These are phyloP conservation scores for Lepidonotus clava DNA, from an alignment of 2,888 invertebrate species.

Conservation along the genomic window DNA sequence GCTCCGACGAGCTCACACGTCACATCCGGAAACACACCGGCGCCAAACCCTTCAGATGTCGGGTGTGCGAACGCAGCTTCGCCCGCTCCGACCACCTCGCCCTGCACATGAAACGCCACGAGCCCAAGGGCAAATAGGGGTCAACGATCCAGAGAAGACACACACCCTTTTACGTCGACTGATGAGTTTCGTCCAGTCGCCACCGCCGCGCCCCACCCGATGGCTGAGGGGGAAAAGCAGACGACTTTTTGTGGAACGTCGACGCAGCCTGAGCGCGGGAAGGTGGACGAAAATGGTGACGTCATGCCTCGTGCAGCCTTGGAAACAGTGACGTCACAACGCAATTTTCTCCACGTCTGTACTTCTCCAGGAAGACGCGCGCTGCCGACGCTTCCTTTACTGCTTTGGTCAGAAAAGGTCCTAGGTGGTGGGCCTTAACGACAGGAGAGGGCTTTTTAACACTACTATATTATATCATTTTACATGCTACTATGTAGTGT, in stretches of 20 bases:
- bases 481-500: no score
- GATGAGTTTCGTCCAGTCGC: background rate
- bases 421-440: no score
- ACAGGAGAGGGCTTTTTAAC: no score
- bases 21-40: constrained; percentile 84
- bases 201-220: background rate
- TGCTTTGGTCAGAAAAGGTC: no score
- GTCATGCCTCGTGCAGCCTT: background rate
- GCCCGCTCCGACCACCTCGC: constrained; percentile 84
- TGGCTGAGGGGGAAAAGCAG: background rate
- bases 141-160: background rate
- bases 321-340: no score
- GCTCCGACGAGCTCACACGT: constrained; percentile 84
- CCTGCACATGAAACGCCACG: constrained; percentile 84
- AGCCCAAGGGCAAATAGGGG: constrained; percentile 85
- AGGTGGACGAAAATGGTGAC: background rate
- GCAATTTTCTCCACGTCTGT: no score
- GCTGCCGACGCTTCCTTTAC: no score
- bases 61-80: constrained; percentile 83
- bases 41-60: constrained; percentile 84
- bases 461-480: no score
- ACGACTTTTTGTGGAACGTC: background rate
- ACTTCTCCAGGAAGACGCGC: no score
- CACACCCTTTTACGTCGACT: no score
- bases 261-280: background rate